Conservation (phyloP, 2,888 invertebrate species). For the Neoscelio sp. region DNA sequence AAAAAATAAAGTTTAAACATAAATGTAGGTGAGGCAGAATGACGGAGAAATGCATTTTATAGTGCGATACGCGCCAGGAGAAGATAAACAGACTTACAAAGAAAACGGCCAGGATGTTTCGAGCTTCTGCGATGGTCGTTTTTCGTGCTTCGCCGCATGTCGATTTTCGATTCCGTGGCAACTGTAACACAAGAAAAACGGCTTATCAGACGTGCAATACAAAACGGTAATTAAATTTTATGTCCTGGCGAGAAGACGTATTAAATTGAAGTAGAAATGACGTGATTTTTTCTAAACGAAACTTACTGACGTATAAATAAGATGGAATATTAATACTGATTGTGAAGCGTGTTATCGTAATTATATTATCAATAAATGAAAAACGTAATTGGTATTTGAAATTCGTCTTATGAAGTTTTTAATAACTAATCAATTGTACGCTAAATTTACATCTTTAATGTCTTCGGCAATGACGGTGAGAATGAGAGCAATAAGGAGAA, state of each 20-base stretch:
- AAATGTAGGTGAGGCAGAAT: neutral
- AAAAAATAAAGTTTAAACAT: constrained; percentile 15
- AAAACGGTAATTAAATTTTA: constrained; percentile 40
- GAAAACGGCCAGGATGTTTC: constrained; percentile 83
- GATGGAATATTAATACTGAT: no score
- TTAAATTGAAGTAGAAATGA: neutral
- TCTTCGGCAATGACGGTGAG: neutral
- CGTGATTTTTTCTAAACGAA: no score
- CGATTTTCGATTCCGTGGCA: constrained; percentile 82
- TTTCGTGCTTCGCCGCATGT: constrained; percentile 81
- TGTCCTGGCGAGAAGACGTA: constrained; percentile 10
- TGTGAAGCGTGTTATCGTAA: no score
- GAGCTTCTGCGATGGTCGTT: constrained; percentile 82
- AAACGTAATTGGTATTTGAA: no score
- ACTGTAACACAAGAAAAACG: constrained; percentile 73
- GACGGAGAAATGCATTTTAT: constrained; percentile 8
- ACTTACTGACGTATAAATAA: no score
- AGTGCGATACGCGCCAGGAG: neutral
- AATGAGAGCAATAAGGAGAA: constrained; percentile 2
- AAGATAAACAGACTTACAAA: constrained; percentile 77
- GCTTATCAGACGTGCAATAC: constrained; percentile 25
- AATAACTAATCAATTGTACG: constrained; percentile 13
- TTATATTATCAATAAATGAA: no score
- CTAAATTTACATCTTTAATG: neutral
- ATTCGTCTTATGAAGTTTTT: no score